phyloP scores from a whole-genome alignment of 2,888 invertebrate genomes.

The Eilema griseolum region DNA sequence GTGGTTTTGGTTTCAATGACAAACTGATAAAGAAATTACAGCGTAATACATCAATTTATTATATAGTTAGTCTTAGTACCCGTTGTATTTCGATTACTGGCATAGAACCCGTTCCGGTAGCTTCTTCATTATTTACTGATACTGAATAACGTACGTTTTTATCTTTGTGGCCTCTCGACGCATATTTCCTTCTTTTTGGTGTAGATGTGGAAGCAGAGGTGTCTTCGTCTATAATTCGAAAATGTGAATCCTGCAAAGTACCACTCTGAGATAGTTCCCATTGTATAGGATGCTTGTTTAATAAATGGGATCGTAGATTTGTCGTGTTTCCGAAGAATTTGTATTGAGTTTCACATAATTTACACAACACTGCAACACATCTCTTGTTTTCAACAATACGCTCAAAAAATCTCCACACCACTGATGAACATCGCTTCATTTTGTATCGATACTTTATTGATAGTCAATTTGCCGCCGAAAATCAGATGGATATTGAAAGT shows the following conservation, averaged over 20 bases:
- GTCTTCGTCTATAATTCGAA: conserved; percentile 66
- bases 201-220: conserved; percentile 54
- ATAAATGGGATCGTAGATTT: conserved; percentile 77
- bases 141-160: conserved; percentile 80
- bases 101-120: conserved; percentile 57
- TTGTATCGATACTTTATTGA: conserved; percentile 61
- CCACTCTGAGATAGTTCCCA: conserved; percentile 80
- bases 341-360: conserved; percentile 80
- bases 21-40: conserved; percentile 48
- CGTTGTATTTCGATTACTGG: conserved; percentile 78
- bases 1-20: conserved; percentile 27
- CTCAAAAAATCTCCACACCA: conserved; percentile 82
- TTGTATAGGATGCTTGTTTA: conserved; percentile 80
- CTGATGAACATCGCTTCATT: conserved; percentile 80
- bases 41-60: conserved; percentile 59
- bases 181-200: conserved; percentile 66
- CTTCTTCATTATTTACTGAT: conserved; percentile 69
- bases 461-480: conserved; percentile 71
- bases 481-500: conserved; percentile 60
- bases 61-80: conserved; percentile 68
- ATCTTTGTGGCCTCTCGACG: conserved; percentile 63
- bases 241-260: conserved; percentile 66
- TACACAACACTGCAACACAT: conserved; percentile 78
- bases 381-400: conserved; percentile 72
- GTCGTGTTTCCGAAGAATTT: conserved; percentile 84